Evolutionary conservation across 2,888 invertebrate species (phyloP).

Genomic region (Tenthredo livida): DNA sequence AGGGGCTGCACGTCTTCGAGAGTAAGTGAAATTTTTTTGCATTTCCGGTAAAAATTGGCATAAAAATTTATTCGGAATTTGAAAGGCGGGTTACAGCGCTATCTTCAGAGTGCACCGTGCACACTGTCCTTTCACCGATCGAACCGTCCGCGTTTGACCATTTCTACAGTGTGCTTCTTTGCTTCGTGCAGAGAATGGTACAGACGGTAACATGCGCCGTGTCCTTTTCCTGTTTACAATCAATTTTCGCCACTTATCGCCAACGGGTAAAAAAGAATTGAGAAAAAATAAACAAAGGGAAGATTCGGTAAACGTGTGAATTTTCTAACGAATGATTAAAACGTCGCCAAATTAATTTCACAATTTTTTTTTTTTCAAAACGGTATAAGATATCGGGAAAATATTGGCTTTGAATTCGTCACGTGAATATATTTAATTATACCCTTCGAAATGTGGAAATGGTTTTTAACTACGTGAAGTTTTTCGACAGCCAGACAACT

Average conservation of each 20-base stretch:
- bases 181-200: slow-evolving; percentile 28
- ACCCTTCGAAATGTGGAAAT: not conserved
- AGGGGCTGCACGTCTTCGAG: slow-evolving; percentile 60
- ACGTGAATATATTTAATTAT: not conserved
- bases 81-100: slow-evolving; percentile 3
- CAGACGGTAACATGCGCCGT: not conserved
- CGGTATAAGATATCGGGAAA: too few species aligned
- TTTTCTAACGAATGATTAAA: not conserved
- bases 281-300: not conserved
- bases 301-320: not conserved
- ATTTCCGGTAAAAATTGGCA: not conserved
- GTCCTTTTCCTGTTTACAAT: not conserved
- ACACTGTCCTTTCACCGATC: slow-evolving; percentile 33
- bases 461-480: not conserved
- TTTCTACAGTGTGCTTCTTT: slow-evolving; percentile 20
- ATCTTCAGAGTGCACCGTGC: not conserved
- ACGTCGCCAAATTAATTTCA: not conserved
- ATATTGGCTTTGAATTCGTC: not conserved
- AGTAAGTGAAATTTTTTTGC: slow-evolving; percentile 54
- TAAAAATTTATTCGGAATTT: not conserved
- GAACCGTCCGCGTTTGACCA: not conserved
- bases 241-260: slow-evolving; percentile 1
- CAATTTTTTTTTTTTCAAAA: too few species aligned
- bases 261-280: not conserved
- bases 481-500: not conserved